Base-by-base conservation (phyloP, 2,888 invertebrate genomes). In the Onchidella celtica region DNA sequence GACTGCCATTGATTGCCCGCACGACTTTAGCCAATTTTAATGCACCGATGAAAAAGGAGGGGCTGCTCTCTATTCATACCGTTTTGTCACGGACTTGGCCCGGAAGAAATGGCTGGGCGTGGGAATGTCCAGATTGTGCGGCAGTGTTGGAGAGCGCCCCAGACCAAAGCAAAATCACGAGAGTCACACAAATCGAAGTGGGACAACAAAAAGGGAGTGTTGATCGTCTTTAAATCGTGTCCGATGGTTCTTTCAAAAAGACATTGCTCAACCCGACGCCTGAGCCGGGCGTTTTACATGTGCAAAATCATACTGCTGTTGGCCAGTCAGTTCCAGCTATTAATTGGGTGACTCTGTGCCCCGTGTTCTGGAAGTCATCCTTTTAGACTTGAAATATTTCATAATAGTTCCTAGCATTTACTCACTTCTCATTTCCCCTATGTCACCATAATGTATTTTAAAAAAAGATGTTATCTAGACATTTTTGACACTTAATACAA, bases 171-270 rank as follows among this genome's bases (percentile, higher is more conserved):
- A 59, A 70, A 59, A 78, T 78, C 69, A 78, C 61, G 78, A 61
- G 69, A 78, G 78, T 78, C 78, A 78, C 59, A 61, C 69, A 69
- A 63, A 78, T 78, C 78, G 78, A 78, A 78, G 78, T 29, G 70
- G 63, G 78, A 78, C 78, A 78, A 78, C 78, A 78, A 70, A 78
- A 78, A 57, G 57, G 70, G 70, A 78, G 70, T 78, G 78, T 78
- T 78, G 78, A 78, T 78, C 78, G 78, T 78, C 78, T 78, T 78
- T 78, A 78, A 61, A 78, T 70, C 78, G 78, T 78, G 78, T 69
- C 78, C 78, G 70, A 32, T 70, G 78, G 78, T 70, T 66, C 57
- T 78, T 78, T 70, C 29, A 36, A 47, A 75, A 36, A 24, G 73
- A 59, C 59, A 61, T 73, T 73, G 59, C 59, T 24, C 72, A 61